Conservation (phyloP, 2,797 vertebrate species). For the Odontamblyopus lacepedii region DNA sequence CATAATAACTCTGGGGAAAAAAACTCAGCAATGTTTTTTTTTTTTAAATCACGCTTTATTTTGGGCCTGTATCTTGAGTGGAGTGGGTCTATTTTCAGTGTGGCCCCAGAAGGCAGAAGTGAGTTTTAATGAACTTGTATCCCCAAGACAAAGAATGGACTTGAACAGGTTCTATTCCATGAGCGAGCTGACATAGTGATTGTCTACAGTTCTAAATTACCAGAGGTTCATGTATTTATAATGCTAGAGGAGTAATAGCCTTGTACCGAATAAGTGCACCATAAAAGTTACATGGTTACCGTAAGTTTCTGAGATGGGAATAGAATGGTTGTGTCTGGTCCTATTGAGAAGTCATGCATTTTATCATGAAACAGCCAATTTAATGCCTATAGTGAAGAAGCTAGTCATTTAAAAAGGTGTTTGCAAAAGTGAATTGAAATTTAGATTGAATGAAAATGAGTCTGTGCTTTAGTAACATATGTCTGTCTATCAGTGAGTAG, state of each 20-base stretch:
- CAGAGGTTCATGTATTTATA: constrained; percentile 36
- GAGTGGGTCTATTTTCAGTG: constrained; percentile 60
- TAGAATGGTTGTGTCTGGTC: constrained; percentile 3
- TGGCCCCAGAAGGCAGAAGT: constrained; percentile 38
- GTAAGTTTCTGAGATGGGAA: too few relatives aligned
- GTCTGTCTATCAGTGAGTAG: too few relatives aligned
- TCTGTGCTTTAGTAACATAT: neutral
- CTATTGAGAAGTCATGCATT: constrained; percentile 2
- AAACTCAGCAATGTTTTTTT: constrained; percentile 35
- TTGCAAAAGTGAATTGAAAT: neutral
- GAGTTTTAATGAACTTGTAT: constrained; percentile 64
- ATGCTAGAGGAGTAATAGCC: constrained; percentile 23
- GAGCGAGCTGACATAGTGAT: constrained; percentile 21
- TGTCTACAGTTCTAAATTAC: constrained; percentile 1
- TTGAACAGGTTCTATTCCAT: constrained; percentile 25
- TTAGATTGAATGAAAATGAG: neutral
- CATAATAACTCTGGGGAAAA: constrained; percentile 56
- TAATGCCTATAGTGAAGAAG: neutral
- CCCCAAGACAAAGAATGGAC: constrained; percentile 34
- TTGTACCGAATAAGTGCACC: constrained; percentile 32
- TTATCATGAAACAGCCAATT: constrained; percentile 4
- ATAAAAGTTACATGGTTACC: constrained; percentile 27
- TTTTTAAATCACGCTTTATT: constrained; percentile 32
- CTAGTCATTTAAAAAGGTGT: neutral
- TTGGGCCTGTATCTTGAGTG: constrained; percentile 39